A percentile compares a stretch with the other conserved stretches of the same genome.
phyloP scores from a whole-genome alignment of 1,140 invertebrate genomes.

The Pteromalus puparum region DNA sequence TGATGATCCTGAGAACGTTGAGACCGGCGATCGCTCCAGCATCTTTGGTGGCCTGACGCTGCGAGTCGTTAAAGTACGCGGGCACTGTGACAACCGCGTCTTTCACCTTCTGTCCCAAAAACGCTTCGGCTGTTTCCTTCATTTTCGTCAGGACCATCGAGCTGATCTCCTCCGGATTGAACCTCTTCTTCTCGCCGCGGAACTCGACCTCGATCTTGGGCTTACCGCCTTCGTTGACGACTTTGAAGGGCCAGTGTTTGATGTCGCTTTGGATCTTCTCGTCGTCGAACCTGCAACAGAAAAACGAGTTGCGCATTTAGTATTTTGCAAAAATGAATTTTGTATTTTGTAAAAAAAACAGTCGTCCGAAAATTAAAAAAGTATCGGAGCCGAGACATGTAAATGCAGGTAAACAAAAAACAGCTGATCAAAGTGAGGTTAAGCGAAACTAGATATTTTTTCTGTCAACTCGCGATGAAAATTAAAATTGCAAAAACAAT shows the following conservation, averaged over 20 bases:
- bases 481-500: background rate
- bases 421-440: background rate
- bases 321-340: background rate
- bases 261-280: conserved; percentile 81
- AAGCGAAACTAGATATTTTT: background rate
- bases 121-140: conserved; percentile 82
- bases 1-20: conserved; percentile 90
- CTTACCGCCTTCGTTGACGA: conserved; percentile 78
- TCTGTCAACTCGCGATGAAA: background rate
- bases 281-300: conserved; percentile 77
- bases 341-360: background rate
- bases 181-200: conserved; percentile 84
- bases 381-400: background rate
- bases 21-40: conserved; percentile 81
- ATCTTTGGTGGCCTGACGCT: conserved; percentile 81
- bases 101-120: conserved; percentile 70
- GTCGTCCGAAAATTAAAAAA: background rate
- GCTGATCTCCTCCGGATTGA: conserved; percentile 86
- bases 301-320: background rate
- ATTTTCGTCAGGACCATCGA: conserved; percentile 91
- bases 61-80: conserved; percentile 84
- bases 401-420: background rate
- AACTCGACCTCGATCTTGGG: conserved; percentile 82
- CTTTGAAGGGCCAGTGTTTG: conserved; percentile 83
- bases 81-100: conserved; percentile 79